phyloP scores from a whole-genome alignment of 2,888 invertebrate species.

The Leptura quadrifasciata region DNA sequence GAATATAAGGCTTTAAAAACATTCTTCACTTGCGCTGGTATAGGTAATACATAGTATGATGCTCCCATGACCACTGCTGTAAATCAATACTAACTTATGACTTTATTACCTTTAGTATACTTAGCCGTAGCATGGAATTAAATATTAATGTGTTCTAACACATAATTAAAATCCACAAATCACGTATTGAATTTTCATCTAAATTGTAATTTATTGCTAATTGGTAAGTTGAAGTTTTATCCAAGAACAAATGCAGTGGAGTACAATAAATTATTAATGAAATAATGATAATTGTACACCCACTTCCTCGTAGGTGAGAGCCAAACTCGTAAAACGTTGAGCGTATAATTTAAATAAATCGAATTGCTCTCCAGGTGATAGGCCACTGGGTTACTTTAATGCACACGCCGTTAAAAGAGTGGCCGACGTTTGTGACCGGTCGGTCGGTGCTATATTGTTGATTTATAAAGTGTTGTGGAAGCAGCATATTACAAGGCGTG shows the following conservation, averaged over 20 bases:
- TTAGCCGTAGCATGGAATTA: background rate
- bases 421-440: conserved; percentile 53
- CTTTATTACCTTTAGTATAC: conserved; percentile 14
- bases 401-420: conserved; percentile 58
- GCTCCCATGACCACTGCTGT: background rate
- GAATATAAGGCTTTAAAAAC: no score
- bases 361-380: conserved; percentile 67
- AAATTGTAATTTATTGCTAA: conserved; percentile 41
- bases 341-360: conserved; percentile 64
- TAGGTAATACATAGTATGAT: background rate
- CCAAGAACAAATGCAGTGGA: conserved; percentile 25
- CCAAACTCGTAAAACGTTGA: conserved; percentile 60
- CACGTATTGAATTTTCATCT: conserved; percentile 33
- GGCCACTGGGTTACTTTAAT: conserved; percentile 69
- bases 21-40: background rate
- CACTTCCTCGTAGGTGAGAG: conserved; percentile 61
- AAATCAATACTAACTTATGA: conserved; percentile 26
- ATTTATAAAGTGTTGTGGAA: conserved; percentile 57
- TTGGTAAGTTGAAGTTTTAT: conserved; percentile 22
- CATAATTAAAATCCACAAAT: conserved; percentile 39
- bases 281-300: conserved; percentile 52
- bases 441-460: conserved; percentile 55
- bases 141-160: conserved; percentile 14
- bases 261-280: conserved; percentile 34
- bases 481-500: conserved; percentile 40